Base-by-base conservation (phyloP, 2,797 vertebrate species). In the Melanogrammus aeglefinus region DNA sequence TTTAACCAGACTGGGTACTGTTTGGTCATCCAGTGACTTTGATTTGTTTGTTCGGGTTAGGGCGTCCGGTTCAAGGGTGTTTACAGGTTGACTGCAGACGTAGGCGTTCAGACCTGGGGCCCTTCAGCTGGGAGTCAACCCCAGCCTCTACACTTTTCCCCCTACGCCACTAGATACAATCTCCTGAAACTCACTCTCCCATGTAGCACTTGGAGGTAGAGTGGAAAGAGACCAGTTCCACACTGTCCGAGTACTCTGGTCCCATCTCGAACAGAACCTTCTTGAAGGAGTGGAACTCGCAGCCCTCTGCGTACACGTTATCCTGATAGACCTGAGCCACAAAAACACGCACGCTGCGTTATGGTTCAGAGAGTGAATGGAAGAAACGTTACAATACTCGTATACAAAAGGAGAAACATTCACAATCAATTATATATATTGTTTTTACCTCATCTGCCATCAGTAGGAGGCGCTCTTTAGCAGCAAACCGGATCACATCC, bases 171-270 rank as follows among this genome's bases (percentile, higher is more conserved):
- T 18, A 57, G 18, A 57, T 21, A 57, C 18, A 6, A 57, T 57
- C 18, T 57, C 47, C 47, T 18, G 16, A 57, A 12, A 96, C 96
- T 92, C 86, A 99, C 97, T 99, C 97, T 90, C 96, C 97, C 95
- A 97, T 96, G 93, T 95, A 98, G 82, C 97, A 96, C 82, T 97
- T 99, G 69, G 97, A 99, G 79, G 94, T 90, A 24, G 97, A 98
- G 89, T 98, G 96, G 90, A 98, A 98, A 27, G 96, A 97, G 0
- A 89, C 96, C 79, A 99, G 91, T 76, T 99, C 97, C 85, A 98
- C 94, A 2, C 74, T 89, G 1, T 88, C 82, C 0, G 95, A 86
- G 80, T 95, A 97, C 27, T 96, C 94, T 0, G 96, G 94, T 6
- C 96, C 97, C 96, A 99, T 94, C 88, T 97, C 96, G 72, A 90